phyloP scores from a whole-genome alignment of 2,113 vertebrate species.

The Sclerurus mexicanus region DNA sequence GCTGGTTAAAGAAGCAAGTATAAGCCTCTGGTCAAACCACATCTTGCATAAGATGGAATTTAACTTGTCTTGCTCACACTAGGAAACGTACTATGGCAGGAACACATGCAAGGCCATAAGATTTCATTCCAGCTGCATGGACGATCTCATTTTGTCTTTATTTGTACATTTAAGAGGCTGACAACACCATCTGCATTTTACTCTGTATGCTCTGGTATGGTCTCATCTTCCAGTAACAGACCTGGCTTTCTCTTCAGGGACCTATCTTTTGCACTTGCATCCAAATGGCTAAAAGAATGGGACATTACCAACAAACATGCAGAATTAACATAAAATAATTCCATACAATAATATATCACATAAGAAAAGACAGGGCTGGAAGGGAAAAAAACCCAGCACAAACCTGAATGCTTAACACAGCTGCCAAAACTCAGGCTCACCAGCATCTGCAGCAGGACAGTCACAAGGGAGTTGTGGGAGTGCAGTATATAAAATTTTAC shows the following conservation, averaged over 20 bases:
- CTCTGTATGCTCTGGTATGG: constrained; percentile 3
- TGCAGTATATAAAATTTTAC: constrained; percentile 61
- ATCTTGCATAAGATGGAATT: background rate
- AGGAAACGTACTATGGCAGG: constrained; percentile 8
- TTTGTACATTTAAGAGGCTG: constrained; percentile 46
- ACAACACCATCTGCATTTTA: constrained; percentile 47
- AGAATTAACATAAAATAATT: constrained; percentile 35
- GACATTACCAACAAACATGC: constrained; percentile 16
- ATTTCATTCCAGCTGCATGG: constrained; percentile 49
- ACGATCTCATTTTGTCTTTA: constrained; percentile 42
- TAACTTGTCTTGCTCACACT: background rate
- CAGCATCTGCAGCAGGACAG: constrained; percentile 55
- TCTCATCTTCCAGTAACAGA: constrained; percentile 37
- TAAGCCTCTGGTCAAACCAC: background rate
- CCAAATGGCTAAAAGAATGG: background rate
- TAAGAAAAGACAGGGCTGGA: constrained; percentile 30
- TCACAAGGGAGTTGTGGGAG: constrained; percentile 60
- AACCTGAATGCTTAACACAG: constrained; percentile 40
- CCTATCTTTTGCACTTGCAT: background rate
- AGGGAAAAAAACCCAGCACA: background rate
- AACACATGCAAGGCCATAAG: constrained; percentile 11
- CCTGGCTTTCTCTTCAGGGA: constrained; percentile 19
- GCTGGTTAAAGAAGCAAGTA: background rate
- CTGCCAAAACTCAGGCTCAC: constrained; percentile 53
- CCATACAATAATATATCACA: constrained; percentile 29